These are phyloP conservation scores for Parauchenoglanis punctatus DNA, from an alignment of 2,797 vertebrate genomes.

Conservation along the genomic window DNA sequence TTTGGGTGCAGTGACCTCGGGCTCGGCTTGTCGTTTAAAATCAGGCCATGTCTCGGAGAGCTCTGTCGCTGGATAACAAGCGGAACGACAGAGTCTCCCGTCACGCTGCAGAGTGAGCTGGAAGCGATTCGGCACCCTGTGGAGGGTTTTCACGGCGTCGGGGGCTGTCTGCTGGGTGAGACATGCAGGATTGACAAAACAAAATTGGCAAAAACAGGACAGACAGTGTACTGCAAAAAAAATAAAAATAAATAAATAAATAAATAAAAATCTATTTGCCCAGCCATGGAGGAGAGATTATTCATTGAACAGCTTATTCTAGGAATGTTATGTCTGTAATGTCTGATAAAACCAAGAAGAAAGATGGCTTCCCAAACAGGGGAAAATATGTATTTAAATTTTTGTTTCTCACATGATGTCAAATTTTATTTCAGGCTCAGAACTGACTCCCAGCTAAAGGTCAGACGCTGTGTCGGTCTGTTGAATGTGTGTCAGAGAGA, in stretches of 20 bases:
- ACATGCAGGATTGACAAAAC: neutral
- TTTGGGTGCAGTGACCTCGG: constrained; percentile 50
- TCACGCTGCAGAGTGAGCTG: constrained; percentile 54
- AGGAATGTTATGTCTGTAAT: neutral
- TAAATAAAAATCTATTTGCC: too few relatives aligned
- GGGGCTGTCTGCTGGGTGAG: neutral
- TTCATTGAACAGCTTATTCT: neutral
- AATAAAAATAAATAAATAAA: neutral
- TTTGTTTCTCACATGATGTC: neutral
- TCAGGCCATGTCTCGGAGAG: constrained; percentile 51
- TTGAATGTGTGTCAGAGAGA: neutral
- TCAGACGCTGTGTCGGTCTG: neutral
- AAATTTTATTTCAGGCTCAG: neutral
- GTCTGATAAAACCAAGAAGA: neutral
- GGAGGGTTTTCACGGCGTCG: neutral
- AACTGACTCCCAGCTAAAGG: neutral
- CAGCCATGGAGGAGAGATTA: neutral
- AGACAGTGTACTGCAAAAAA: too few relatives aligned
- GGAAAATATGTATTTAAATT: neutral
- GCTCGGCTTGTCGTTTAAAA: constrained; percentile 57
- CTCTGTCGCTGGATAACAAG: constrained; percentile 48
- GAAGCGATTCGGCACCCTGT: constrained; percentile 43
- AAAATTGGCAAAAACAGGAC: neutral
- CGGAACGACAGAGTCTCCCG: constrained; percentile 36
- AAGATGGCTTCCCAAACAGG: neutral